These are phyloP conservation scores for Margaritifera margaritifera DNA, from an alignment of 2,888 invertebrate genomes.

Conservation along the genomic window DNA sequence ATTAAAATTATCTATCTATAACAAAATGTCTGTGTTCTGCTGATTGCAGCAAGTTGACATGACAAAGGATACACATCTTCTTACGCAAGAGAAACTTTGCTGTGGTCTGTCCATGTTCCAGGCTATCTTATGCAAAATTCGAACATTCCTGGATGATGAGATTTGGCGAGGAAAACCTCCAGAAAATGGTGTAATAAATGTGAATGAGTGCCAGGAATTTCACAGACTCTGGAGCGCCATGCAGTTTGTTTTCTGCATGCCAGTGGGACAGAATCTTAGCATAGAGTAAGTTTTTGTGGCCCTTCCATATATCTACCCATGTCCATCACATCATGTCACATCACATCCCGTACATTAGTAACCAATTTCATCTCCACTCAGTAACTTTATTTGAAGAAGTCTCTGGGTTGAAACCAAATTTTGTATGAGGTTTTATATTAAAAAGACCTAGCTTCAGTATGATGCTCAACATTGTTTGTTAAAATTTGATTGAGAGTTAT, in stretches of 20 bases:
- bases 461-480: too few relatives aligned
- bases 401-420: too few relatives aligned
- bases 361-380: too few relatives aligned
- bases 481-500: too few relatives aligned
- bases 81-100: slow-evolving; percentile 96
- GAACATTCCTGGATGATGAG: slow-evolving; percentile 80
- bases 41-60: slow-evolving; percentile 89
- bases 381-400: too few relatives aligned
- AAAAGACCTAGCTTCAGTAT: too few relatives aligned
- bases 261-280: slow-evolving; percentile 95
- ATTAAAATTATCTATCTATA: too few relatives aligned
- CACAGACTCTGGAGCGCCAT: slow-evolving; percentile 96
- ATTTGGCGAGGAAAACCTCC: slow-evolving; percentile 89
- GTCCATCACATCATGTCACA: too few relatives aligned
- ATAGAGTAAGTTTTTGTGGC: slow-evolving; percentile 85
- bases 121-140: slow-evolving; percentile 90
- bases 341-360: too few relatives aligned
- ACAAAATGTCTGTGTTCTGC: not conserved
- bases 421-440: too few relatives aligned
- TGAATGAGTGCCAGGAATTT: slow-evolving; percentile 97
- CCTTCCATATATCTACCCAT: not conserved
- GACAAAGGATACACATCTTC: slow-evolving; percentile 83
- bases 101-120: slow-evolving; percentile 98
- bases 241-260: slow-evolving; percentile 98
- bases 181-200: slow-evolving; percentile 93